Base-by-base conservation (phyloP, 2,113 vertebrate genomes). In the Xenus cinereus region DNA sequence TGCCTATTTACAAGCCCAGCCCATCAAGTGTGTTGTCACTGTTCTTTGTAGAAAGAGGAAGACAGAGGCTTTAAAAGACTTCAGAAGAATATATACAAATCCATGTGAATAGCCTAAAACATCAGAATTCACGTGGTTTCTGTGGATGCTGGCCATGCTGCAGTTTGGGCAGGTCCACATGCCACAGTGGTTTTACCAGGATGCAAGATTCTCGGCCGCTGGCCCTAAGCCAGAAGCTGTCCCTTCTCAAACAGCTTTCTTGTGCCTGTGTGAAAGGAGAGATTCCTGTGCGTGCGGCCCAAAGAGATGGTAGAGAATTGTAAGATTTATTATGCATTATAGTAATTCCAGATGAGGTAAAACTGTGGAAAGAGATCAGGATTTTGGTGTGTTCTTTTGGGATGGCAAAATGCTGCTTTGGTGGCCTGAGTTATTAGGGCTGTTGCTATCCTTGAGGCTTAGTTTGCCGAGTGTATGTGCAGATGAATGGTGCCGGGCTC, bases 31-130 rank as follows among this genome's bases (percentile, higher is more conserved):
- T 54, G 37, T 92, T 94, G 84, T 94, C 74, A 23, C 57, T 73
- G 66, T 59, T 94, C 77, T 93, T 87, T 91, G 84, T 81, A 91
- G 71, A 13, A 76, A 73, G 63, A 73, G 57, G n/a, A 93, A 85
- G 71, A 39, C 41, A 14, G 53, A 91, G 59, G 45, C 77, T 86
- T 87, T 84, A 73, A 50, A 81, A 77, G 39, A 11, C 84, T 95
- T 87, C 24, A 62, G 69, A 28, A 62, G 62, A 72, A 20, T 57
- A 57, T 41, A 48, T 48, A 62, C 28, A 85, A 82, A 87, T 57
- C 57, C 53, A 26, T 2, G 5, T 91, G 86, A 95, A 69, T 85
- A 89, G 63, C 32, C 87, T 69, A 35, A 90, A 85, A 9, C 54
- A 35, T 71, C 35, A 3, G 57, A 14, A 87, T 83, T 89, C 19